Percentiles rank a stretch among this genome's conserved stretches.
Conservation (phyloP, 37 sponge, comb jelly and placozoan species). For the Ianthella basta region DNA sequence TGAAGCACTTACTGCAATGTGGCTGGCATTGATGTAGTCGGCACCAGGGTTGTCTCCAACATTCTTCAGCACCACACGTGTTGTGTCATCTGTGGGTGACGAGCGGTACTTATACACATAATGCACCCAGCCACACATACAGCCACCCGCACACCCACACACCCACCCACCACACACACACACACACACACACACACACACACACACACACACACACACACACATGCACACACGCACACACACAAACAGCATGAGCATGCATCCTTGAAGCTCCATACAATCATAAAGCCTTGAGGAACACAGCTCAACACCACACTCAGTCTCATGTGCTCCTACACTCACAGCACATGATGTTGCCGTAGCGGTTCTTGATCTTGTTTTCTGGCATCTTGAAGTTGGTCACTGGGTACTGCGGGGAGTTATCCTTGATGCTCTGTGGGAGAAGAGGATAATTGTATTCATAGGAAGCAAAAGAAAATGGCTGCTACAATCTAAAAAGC, state of each 20-base stretch:
- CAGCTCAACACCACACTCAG: too few relatives aligned
- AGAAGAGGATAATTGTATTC: not conserved
- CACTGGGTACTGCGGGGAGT: conserved; percentile 48
- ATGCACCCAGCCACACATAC: not conserved
- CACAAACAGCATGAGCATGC: too few relatives aligned
- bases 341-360: conserved; percentile 80
- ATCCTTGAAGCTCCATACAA: too few relatives aligned
- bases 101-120: too few relatives aligned
- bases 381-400: conserved; percentile 46
- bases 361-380: conserved; percentile 77
- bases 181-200: conserved; percentile 7
- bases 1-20: conserved; percentile 72
- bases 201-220: conserved; percentile 27
- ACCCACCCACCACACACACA: too few relatives aligned
- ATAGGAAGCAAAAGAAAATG: too few relatives aligned
- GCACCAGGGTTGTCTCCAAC: conserved; percentile 39
- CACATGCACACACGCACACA: not conserved
- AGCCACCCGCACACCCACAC: not conserved
- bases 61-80: conserved; percentile 55
- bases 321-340: conserved; percentile 41
- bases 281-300: too few relatives aligned
- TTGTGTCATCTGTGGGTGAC: conserved; percentile 54
- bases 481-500: too few relatives aligned
- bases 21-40: conserved; percentile 85
- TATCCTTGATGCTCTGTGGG: conserved; percentile 50